These are phyloP conservation scores for Spondyliosoma cantharus DNA, from an alignment of 2,797 vertebrate species.

Conservation along the genomic window DNA sequence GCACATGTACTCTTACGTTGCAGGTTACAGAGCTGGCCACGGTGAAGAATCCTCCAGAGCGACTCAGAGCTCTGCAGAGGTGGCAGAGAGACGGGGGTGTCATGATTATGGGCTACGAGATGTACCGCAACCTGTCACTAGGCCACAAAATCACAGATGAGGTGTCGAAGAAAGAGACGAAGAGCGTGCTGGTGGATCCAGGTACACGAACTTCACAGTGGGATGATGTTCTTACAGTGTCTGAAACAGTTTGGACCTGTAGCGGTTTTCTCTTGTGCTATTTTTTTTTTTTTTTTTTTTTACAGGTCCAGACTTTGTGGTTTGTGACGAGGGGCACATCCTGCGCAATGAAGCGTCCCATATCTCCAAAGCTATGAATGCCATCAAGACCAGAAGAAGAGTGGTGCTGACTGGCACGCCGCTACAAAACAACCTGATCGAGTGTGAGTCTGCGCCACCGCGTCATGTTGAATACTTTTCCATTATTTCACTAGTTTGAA, in stretches of 20 bases:
- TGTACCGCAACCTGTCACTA: slow-evolving; percentile 91
- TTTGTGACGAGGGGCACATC: slow-evolving; percentile 97
- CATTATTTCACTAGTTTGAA: not conserved
- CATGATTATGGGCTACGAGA: slow-evolving; percentile 96
- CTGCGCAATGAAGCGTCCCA: slow-evolving; percentile 91
- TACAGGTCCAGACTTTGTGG: slow-evolving; percentile 94
- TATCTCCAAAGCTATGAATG: slow-evolving; percentile 94
- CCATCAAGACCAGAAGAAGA: slow-evolving; percentile 90
- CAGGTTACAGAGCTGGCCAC: slow-evolving; percentile 93
- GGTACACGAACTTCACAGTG: slow-evolving; percentile 78
- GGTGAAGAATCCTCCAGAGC: slow-evolving; percentile 84
- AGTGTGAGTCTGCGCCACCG: slow-evolving; percentile 86
- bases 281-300: slow-evolving; percentile 7
- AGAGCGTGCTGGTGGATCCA: slow-evolving; percentile 89
- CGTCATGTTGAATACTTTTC: not conserved
- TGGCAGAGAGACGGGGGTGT: slow-evolving; percentile 93
- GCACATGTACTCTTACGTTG: slow-evolving; percentile 3
- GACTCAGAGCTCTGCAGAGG: slow-evolving; percentile 86
- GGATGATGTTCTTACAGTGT: not conserved
- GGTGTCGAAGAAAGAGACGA: slow-evolving; percentile 85
- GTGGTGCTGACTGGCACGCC: slow-evolving; percentile 97
- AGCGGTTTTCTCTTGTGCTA: not conserved
- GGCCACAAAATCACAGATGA: slow-evolving; percentile 83
- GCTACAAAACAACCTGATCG: slow-evolving; percentile 95
- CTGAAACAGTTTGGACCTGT: not conserved